Evolutionary conservation across 2,797 vertebrate genomes (phyloP).

Genomic region (Tolypeutes matacus): DNA sequence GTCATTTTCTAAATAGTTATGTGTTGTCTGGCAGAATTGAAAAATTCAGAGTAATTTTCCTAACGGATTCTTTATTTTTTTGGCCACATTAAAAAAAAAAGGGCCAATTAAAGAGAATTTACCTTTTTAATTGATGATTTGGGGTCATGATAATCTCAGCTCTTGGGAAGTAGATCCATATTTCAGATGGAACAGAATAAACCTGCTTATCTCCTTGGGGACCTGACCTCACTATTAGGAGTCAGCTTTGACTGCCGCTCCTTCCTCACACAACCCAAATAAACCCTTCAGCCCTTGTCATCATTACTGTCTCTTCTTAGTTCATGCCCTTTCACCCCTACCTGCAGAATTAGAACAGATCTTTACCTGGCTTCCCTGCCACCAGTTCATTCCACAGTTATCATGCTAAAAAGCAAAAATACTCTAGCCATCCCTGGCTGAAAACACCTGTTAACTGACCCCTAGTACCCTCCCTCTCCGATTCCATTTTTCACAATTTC

Average conservation of each 20-base stretch:
- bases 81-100: neutral
- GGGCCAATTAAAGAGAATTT: neutral
- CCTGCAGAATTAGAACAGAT: neutral
- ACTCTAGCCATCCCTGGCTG: neutral
- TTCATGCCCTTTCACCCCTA: too few species aligned
- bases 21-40: neutral
- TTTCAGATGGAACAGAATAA: neutral
- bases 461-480: neutral
- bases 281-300: too few species aligned
- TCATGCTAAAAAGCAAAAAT: neutral
- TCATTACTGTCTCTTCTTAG: neutral
- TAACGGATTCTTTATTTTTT: neutral
- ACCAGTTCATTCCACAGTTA: neutral
- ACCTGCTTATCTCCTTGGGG: neutral
- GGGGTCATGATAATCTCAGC: neutral
- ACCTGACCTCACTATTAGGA: neutral
- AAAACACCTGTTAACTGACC: neutral
- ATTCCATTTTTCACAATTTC: neutral
- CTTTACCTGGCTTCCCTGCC: neutral
- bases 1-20: neutral
- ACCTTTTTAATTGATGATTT: neutral
- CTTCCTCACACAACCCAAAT: neutral
- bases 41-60: neutral
- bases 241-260: neutral
- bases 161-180: neutral